Evolutionary conservation across 1,140 invertebrate species (phyloP), one percentile per base, ranked within the genome.

Genomic region (Bombus waltoni): DNA sequence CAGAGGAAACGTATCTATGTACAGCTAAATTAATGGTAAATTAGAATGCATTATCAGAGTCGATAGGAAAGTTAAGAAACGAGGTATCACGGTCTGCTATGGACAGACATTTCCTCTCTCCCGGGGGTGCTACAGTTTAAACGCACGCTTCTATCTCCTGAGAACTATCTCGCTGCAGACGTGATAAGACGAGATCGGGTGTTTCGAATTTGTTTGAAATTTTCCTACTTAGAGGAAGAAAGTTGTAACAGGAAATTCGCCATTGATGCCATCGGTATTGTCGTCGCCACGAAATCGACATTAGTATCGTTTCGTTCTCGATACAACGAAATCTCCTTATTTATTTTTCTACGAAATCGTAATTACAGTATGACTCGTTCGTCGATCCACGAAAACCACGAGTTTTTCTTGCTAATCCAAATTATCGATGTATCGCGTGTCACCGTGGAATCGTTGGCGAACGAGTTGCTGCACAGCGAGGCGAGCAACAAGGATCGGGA

Each of bases 151-250:
- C 44, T 77, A 83, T 77, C 81, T 83, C 72, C 44, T 40, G 81
- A 83, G 81, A 83, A 83, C 81, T 77, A 83, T 83, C 62, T 83
- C 35, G 62, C 59, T 77, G 81, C 81, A 62, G 73, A 57, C 40
- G 81, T 35, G 81, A 83, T 83, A 83, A 83, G 81, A 62, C 73
- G 77, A 73, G 81, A 77, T 77, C 59, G 72, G 73, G 32, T 83
- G 81, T 76, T 76, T 32, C 81, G 59, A 76, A 83, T 83, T 83
- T 68, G 81, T 83, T 83, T 53, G 62, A 65, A 77, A 77, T 83
- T 83, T 74, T 82, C 35, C 59, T n/a, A 47, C 35, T 62, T 40
- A 77, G 28, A n/a, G 40, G 22, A 32, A n/a, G 65, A 74, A 83
- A 76, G 25, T 83, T 83, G 1, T 5, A 13, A 11, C 11, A 32